Evolutionary conservation across 2,113 vertebrate genomes (phyloP).

Genomic region (Chitala chitala): DNA sequence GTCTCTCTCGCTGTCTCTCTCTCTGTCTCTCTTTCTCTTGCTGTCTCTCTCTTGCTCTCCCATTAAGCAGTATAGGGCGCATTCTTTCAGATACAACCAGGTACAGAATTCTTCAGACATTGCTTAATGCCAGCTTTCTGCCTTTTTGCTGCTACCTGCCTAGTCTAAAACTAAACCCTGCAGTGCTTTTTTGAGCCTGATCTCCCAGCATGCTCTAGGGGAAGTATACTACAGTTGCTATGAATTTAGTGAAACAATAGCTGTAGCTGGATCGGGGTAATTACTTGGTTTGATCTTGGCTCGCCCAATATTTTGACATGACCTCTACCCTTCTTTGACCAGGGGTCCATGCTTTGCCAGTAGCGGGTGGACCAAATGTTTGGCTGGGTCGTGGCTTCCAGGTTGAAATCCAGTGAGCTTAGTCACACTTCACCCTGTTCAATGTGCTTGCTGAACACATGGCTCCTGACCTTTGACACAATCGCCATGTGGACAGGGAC

Average conservation of each 20-base stretch:
- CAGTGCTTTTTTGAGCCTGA: conserved; percentile 19
- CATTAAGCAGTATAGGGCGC: conserved; percentile 70
- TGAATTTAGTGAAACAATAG: conserved; percentile 5
- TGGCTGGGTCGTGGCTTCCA: neutral
- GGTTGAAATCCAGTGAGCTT: neutral
- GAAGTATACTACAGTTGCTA: conserved; percentile 20
- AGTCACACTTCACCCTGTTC: neutral
- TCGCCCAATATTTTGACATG: neutral
- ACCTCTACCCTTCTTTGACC: neutral
- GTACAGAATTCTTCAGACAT: conserved; percentile 64
- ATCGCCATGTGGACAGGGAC: no score
- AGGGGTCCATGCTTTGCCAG: neutral
- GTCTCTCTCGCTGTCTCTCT: no score
- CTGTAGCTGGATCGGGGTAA: neutral
- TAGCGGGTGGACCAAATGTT: neutral
- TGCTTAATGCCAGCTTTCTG: conserved; percentile 31
- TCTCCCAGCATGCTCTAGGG: conserved; percentile 54
- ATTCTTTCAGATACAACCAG: conserved; percentile 79
- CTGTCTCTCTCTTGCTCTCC: conserved; percentile 39
- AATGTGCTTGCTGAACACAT: no score
- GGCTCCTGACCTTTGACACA: no score
- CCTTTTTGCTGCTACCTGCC: conserved; percentile 28
- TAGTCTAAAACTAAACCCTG: conserved; percentile 19
- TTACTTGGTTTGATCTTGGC: neutral
- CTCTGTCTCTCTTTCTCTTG: conserved; percentile 29